Evolutionary conservation across 92 coral and sea anemone species (phyloP), one percentile per base, ranked within the genome.

Genomic region (Blastomussa wellsi): DNA sequence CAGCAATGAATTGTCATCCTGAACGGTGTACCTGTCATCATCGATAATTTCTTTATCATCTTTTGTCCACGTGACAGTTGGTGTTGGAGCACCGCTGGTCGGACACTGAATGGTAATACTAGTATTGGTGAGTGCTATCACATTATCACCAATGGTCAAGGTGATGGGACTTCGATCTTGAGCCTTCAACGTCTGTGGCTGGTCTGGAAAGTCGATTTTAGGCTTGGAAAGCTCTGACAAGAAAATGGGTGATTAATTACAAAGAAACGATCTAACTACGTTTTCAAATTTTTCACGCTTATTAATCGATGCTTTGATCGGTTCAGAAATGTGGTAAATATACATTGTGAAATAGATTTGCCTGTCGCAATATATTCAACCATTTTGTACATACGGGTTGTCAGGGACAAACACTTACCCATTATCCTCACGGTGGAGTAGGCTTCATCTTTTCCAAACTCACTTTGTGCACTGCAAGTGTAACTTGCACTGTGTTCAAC

Each of bases 71-170:
- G 93, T 84, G 72, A 93, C 85, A 26, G 68, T 48, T 11, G 97
- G 97, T 59, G n/a, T 74, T 28, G 97, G 97, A 37, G 90, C 82
- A 4, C 97, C 97, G 31, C 75, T 66, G 24, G 86, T 86, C 1
- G 87, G 93, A 44, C 97, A 93, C 38, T 35, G 48, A 73, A 93
- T 84, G 12, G 91, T 86, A 22, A 93, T 52, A 3, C 52, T 78
- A 57, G 95, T 81, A 13, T 55, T 82, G 4, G 95, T 91, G 4
- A 93, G 91, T 7, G 89, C 86, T 62, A 82, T 83, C 11, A 89
- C 90, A 36, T 89, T 90, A 77, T 93, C 95, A 0, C 97, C 97
- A 49, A 89, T 87, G 29, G 87, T 86, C 32, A 93, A 37, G 39
- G 79, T 70, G 59, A 89, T 22, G 20, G 92, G 97, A 64, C 90